Conservation (phyloP, 2,113 vertebrate genomes). For the Pedionomus torquatus region DNA sequence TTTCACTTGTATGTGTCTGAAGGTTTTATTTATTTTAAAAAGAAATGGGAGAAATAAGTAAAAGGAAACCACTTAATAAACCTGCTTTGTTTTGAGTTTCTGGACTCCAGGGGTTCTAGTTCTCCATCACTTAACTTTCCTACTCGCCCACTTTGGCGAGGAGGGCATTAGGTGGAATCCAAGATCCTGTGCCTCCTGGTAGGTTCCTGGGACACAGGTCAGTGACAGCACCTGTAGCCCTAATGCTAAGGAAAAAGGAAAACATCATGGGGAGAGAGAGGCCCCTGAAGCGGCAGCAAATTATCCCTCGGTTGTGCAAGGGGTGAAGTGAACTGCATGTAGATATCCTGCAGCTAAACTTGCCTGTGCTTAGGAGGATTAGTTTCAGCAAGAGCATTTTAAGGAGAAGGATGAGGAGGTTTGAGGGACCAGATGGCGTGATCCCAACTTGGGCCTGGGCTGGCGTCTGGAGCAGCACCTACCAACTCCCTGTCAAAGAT, state of each 20-base stretch:
- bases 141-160: neutral
- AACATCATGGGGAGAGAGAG: fast-evolving
- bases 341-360: neutral
- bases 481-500: fast-evolving
- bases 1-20: conserved; percentile 53
- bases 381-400: neutral
- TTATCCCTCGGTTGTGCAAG: neutral
- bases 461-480: neutral
- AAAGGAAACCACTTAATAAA: conserved; percentile 64
- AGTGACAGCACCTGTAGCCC: neutral
- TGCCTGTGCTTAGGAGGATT: neutral
- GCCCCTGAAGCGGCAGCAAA: neutral
- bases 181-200: neutral
- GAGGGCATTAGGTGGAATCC: neutral
- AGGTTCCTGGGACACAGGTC: neutral
- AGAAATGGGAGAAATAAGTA: conserved; percentile 56
- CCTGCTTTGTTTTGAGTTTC: conserved; percentile 12
- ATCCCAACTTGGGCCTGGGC: too few species aligned
- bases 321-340: fast-evolving
- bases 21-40: conserved; percentile 70
- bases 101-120: neutral
- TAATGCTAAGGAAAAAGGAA: neutral
- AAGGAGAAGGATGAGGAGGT: neutral
- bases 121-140: neutral
- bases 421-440: neutral